phyloP scores from a whole-genome alignment of 1,140 invertebrate genomes.

The Procambarus virginalis region DNA sequence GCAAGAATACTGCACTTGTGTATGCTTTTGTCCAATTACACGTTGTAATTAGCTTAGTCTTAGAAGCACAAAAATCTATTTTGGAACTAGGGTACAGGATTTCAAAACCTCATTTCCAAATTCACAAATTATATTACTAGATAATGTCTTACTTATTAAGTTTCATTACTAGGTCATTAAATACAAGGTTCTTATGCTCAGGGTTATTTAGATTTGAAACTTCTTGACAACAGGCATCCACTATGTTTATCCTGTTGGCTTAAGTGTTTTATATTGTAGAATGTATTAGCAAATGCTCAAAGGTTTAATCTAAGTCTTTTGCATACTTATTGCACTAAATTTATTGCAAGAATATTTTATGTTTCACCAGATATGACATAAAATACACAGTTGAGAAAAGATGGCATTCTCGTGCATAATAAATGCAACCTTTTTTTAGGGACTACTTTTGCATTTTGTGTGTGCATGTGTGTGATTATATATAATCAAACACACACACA shows the following conservation, averaged over 20 bases:
- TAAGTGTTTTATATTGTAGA: not conserved
- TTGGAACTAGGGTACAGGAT: not conserved
- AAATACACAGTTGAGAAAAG: not conserved
- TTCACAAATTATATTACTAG: not conserved
- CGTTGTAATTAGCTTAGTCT: too few species aligned
- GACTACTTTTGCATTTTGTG: not conserved
- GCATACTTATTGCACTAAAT: not conserved
- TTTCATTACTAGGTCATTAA: not conserved
- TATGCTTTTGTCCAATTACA: too few species aligned
- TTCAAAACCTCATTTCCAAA: not conserved
- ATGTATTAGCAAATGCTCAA: not conserved
- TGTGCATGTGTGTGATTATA: not conserved
- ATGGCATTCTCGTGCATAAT: not conserved
- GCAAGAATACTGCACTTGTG: too few species aligned
- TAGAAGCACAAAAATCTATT: not conserved
- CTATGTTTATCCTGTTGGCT: not conserved
- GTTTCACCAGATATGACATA: not conserved
- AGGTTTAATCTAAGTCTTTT: not conserved
- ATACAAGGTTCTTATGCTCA: not conserved
- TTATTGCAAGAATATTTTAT: not conserved
- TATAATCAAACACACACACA: slow-evolving; percentile 18
- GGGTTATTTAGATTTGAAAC: not conserved
- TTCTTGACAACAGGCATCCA: not conserved
- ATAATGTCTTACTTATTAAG: not conserved
- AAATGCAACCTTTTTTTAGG: not conserved